These are phyloP conservation scores for Drosophila mettleri DNA, from an alignment of 2,888 invertebrate genomes.

Conservation along the genomic window DNA sequence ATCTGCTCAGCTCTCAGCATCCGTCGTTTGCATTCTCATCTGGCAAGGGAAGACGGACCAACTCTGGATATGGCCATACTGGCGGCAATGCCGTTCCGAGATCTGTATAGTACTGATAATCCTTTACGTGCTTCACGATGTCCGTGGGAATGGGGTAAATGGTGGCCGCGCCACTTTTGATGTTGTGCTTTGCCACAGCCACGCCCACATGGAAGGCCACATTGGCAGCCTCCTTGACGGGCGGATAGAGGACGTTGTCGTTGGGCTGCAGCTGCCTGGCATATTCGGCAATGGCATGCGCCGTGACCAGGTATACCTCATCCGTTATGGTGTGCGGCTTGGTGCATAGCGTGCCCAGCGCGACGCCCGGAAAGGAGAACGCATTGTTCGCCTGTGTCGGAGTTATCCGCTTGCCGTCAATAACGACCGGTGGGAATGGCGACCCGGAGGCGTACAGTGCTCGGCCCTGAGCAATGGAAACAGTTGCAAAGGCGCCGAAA, in stretches of 20 bases:
- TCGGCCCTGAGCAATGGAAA: slow-evolving; percentile 49
- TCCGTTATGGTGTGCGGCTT: slow-evolving; percentile 39
- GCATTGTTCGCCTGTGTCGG: slow-evolving; percentile 68
- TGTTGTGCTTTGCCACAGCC: slow-evolving; percentile 40
- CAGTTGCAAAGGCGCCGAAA: no score
- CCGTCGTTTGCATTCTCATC: no score
- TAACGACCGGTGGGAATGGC: slow-evolving; percentile 64
- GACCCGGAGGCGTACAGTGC: slow-evolving; percentile 63
- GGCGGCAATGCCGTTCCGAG: slow-evolving; percentile 24
- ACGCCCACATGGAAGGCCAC: slow-evolving; percentile 38
- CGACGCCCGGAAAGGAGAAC: slow-evolving; percentile 65
- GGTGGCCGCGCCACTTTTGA: slow-evolving; percentile 15
- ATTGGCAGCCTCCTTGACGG: slow-evolving; percentile 30
- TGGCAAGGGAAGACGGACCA: neutral
- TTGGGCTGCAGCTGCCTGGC: neutral
- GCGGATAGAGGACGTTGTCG: slow-evolving; percentile 27
- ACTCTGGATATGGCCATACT: slow-evolving; percentile 52
- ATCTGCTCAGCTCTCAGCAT: neutral
- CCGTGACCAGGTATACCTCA: slow-evolving; percentile 50
- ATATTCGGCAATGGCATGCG: slow-evolving; percentile 48
- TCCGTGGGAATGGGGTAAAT: slow-evolving; percentile 25
- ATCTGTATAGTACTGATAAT: slow-evolving; percentile 25
- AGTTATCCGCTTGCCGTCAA: slow-evolving; percentile 52
- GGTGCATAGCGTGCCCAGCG: slow-evolving; percentile 30
- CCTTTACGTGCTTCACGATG: slow-evolving; percentile 18